Evolutionary conservation across 2,113 vertebrate genomes (phyloP), one percentile per base, ranked within the genome.

Genomic region (Dasyprocta punctata): DNA sequence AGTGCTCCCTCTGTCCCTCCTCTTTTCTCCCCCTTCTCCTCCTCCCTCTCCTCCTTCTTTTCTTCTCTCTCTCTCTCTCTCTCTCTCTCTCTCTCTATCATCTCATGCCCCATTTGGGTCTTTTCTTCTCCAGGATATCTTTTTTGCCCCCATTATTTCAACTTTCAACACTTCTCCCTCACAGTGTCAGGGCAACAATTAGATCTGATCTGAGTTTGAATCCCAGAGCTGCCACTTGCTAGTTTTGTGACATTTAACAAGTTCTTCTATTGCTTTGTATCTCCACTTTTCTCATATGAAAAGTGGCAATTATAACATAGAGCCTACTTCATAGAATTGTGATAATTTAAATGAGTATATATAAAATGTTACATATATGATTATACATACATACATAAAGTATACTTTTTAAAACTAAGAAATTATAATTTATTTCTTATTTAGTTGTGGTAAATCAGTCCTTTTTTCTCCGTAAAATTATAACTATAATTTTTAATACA

Each of bases 181-280:
- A 24, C 8, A 75, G 69, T 71, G 1, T 71, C 11, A 73, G n/a
- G 26, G n/a, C 14, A 60, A 28, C 2, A 49, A 87, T 24, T 67
- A 82, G 71, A 75, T 44, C 38, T 75, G 73, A 90, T 69, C 12
- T 63, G 85, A 44, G 22, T 86, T 73, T 41, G 78, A 97, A 81
- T 56, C n/a, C 63, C 26, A n/a, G 30, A 20, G 28, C 16, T 33
- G 41, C 19, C 38, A 36, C 1, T 69, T 71, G 47, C 1, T 9
- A 41, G n/a, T 22, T 65, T 56, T 56, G 14, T 60, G 41, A 84
- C 22, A 38, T 54, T 28, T 2, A 80, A 58, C 61, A 44, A 38
- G 11, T 80, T 49, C 44, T 84, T 86, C 82, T 77, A 63, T 36
- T 11, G 0, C 20, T 91, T 54, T 20, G 17, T 33, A 49, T 41